phyloP scores from a whole-genome alignment of 2,797 vertebrate species.

The Capromys pilorides region DNA sequence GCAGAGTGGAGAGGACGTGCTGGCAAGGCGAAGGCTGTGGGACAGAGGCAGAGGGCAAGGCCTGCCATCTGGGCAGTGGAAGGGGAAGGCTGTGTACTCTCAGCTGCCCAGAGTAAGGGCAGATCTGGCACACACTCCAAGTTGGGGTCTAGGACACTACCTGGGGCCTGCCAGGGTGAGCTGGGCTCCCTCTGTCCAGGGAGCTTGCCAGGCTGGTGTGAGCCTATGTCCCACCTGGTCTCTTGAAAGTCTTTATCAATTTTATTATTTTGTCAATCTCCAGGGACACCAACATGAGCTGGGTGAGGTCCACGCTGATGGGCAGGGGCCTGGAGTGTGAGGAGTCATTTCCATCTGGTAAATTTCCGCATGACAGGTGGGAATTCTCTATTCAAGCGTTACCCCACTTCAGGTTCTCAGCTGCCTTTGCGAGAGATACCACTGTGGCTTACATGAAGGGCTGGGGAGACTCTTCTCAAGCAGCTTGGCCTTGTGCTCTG shows the following conservation, averaged over 20 bases:
- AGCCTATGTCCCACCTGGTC: not conserved
- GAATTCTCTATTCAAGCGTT: too few species aligned
- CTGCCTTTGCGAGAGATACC: not conserved
- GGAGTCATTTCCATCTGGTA: not conserved
- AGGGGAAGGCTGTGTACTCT: not conserved
- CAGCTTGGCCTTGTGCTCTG: not conserved
- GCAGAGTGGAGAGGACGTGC: rapidly evolving
- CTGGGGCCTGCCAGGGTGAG: not conserved
- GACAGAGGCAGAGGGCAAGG: not conserved
- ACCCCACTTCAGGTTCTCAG: not conserved
- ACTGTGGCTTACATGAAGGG: not conserved
- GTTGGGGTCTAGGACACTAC: not conserved
- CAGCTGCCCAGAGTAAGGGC: not conserved
- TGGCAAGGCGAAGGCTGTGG: not conserved
- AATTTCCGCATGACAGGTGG: not conserved
- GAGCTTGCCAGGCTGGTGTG: not conserved
- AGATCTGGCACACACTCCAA: not conserved
- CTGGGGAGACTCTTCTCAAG: not conserved
- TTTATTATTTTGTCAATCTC: not conserved
- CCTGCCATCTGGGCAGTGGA: too few species aligned
- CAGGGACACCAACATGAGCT: not conserved
- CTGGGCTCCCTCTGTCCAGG: not conserved
- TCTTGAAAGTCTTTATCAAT: not conserved
- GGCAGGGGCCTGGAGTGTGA: not conserved
- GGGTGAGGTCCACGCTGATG: not conserved